Evolutionary conservation across 2,888 invertebrate species (phyloP), one percentile per base, ranked within the genome.

Genomic region (Gasteruption jaculator): DNA sequence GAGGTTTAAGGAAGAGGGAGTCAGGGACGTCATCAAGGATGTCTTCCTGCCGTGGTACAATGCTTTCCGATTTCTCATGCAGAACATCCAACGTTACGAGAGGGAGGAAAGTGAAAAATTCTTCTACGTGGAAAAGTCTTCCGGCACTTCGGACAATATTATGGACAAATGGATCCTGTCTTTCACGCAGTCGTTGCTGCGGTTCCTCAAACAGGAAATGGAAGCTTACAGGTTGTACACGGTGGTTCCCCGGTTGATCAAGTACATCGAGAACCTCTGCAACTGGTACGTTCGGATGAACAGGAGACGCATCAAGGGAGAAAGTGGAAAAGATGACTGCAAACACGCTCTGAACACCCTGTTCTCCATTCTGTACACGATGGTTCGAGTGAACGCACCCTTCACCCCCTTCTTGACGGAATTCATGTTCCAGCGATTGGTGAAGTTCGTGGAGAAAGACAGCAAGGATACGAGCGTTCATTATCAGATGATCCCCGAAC

Each of bases 271-370:
- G 64, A 91, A 96, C 65, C 79, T 99, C 3, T 99, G 97, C 19
- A 99, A 99, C 71, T 96, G 96, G 95, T 99, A 97, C 69, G 94
- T 99, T 20, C 79, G 97, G 49, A 88, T 99, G 83, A 99, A 99
- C 71, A 81, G 99, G 41, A 88, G 85, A 58, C 79, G 99, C 37
- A 80, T 99, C 46, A 97, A 96, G 76, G 96, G 96, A 26, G 94
- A 95, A 63, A 77, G 76, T 50, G 91, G 91, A 0, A 65, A 76
- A 3, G 77, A 80, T 20, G 95, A 97, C 62, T 91, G 92, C 61
- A 78, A 82, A 46, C 77, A 82, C 41, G 91, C 96, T 0, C 72
- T 99, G 40, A 84, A 88, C 53, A 92, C 96, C 0, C 76, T 99
- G 6, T 94, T 86, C 65, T 81, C 84, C 55, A 91, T 97, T 1